These are phyloP conservation scores for Protodeltote pygarga DNA, from an alignment of 2,888 invertebrate species.

Conservation along the genomic window DNA sequence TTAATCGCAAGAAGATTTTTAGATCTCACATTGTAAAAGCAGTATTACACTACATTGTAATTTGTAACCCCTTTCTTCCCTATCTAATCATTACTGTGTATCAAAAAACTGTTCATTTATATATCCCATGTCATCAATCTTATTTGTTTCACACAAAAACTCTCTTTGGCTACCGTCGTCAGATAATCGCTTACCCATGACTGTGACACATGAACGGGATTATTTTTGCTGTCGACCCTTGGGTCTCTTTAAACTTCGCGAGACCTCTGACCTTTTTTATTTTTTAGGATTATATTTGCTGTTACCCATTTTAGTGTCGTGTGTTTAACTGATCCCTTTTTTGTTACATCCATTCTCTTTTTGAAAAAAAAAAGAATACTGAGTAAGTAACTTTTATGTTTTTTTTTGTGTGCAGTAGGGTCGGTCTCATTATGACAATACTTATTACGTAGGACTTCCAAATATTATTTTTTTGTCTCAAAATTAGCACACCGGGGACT, in stretches of 20 bases:
- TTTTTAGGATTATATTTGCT: constrained; percentile 28
- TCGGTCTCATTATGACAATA: too few relatives aligned
- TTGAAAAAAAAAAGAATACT: constrained; percentile 3
- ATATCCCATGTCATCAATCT: constrained; percentile 43
- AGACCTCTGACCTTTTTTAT: constrained; percentile 37
- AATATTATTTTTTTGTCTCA: too few relatives aligned
- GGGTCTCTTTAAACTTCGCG: constrained; percentile 41
- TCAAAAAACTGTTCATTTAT: constrained; percentile 1
- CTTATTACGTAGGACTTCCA: too few relatives aligned
- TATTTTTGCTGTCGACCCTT: constrained; percentile 45
- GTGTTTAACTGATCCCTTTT: constrained; percentile 12
- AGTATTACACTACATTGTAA: too few relatives aligned
- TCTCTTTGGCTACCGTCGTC: constrained; percentile 55
- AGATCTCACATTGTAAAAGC: too few relatives aligned
- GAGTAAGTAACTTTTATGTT: too few relatives aligned
- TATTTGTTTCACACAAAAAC: constrained; percentile 62
- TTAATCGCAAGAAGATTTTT: too few relatives aligned
- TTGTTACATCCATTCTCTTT: neutral
- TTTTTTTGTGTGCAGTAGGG: neutral
- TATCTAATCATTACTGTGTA: neutral
- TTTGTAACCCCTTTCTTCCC: too few relatives aligned
- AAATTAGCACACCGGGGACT: too few relatives aligned
- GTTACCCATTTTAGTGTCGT: constrained; percentile 12
- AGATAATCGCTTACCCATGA: constrained; percentile 44
- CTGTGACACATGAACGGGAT: constrained; percentile 57